phyloP scores from a whole-genome alignment of 2,113 vertebrate genomes.

The Zootoca vivipara region DNA sequence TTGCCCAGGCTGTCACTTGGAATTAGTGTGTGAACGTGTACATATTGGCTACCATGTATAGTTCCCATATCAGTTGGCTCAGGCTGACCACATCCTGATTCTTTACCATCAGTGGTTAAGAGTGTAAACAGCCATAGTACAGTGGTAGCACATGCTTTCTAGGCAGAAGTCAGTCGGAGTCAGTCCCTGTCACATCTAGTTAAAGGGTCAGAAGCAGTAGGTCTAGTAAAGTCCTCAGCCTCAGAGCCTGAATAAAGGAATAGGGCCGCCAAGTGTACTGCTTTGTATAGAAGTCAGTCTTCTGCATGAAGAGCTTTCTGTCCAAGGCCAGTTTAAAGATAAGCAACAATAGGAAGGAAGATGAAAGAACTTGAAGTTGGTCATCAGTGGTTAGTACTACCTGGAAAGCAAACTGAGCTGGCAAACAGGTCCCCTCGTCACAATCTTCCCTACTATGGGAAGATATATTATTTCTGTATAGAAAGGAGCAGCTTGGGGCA shows the following conservation, averaged over 20 bases:
- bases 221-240: not conserved
- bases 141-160: not conserved
- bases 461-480: too few species aligned
- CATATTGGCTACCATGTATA: not conserved
- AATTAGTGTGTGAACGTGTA: not conserved
- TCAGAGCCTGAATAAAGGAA: not conserved
- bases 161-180: not conserved
- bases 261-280: too few species aligned
- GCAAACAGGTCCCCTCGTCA: too few species aligned
- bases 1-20: not conserved
- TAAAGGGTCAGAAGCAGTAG: not conserved
- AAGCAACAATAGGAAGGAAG: too few species aligned
- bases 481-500: too few species aligned
- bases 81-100: not conserved
- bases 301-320: too few species aligned
- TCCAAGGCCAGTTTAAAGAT: too few species aligned
- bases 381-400: too few species aligned
- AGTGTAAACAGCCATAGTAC: not conserved
- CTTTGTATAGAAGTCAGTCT: too few species aligned
- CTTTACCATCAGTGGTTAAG: not conserved
- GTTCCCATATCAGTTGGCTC: not conserved
- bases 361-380: too few species aligned
- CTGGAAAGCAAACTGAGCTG: too few species aligned
- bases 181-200: not conserved
- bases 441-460: too few species aligned